Evolutionary conservation across 2,113 vertebrate species (phyloP).

Genomic region (Nymphicus hollandicus): DNA sequence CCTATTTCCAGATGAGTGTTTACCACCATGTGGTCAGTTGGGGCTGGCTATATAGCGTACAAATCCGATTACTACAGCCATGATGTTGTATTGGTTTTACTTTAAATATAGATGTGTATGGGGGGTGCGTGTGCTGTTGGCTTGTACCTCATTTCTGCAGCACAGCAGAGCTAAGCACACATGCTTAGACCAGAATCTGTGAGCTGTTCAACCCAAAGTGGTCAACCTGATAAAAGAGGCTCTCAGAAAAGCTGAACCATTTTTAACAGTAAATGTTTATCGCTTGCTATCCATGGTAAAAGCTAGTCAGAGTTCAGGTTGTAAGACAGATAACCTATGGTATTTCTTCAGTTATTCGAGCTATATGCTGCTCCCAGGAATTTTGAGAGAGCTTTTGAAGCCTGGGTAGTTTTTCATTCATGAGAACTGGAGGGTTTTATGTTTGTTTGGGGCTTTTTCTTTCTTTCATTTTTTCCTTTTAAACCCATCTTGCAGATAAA

Average conservation of each 20-base stretch:
- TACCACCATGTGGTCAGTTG: background rate
- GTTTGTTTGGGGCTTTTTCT: background rate
- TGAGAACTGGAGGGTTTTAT: background rate
- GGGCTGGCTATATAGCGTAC: background rate
- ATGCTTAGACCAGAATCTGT: background rate
- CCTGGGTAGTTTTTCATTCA: background rate
- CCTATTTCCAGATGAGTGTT: slow-evolving; percentile 31
- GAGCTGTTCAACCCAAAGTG: background rate
- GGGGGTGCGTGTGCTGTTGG: background rate
- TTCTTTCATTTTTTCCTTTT: background rate
- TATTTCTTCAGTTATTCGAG: background rate
- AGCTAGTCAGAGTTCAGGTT: background rate
- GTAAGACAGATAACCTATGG: background rate
- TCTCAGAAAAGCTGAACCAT: background rate
- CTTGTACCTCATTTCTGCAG: background rate
- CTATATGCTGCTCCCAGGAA: background rate
- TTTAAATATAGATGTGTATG: rapidly evolving
- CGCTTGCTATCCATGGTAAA: background rate
- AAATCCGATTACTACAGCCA: background rate
- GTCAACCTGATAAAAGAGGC: background rate
- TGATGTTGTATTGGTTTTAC: background rate
- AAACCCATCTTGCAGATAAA: background rate
- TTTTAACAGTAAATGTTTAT: background rate
- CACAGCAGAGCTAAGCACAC: background rate
- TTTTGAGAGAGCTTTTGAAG: background rate